Evolutionary conservation across 2,113 vertebrate species (phyloP), one percentile per base, ranked within the genome.

Genomic region (Tringa solitaria): DNA sequence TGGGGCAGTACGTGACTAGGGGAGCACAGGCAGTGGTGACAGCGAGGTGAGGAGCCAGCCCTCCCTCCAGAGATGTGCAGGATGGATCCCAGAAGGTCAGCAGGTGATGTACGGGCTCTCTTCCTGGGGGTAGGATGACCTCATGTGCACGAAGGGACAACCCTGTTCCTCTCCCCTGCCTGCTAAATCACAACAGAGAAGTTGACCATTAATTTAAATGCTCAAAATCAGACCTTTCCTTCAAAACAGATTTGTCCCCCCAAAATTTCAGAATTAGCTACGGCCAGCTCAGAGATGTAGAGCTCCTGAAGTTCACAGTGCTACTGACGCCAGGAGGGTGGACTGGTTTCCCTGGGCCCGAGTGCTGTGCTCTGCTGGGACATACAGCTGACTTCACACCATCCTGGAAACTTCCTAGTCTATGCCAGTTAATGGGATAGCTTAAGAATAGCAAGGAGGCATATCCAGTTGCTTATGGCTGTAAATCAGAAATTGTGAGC

Each of bases 1-100:
- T 8, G 15, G 0, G 0, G 35, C 57, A 12, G 5, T 11, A 21
- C 0, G 0, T 5, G 14, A 14, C 14, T 1, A 0, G 12, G 63
- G 56, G 27, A 39, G 14, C 39, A 76, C 0, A 0, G 24, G 61
- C 67, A 64, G 75, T 5, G 37, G 41, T 45, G 63, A 37, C 61
- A 78, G 41, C 0, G 0, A 67, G 50, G n/a, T 1, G 0, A 37
- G 68, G 37, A 54, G 12, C 27, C 68, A 54, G 39, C 43, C 26
- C 19, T 35, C 13, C 32, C 57, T 24, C 43, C 10, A 1, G 41
- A 78, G 61, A 56, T 22, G 22, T 37, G 65, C 28, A 6, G 1
- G 0, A 8, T 24, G 70, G 26, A 26, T 27, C 67, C 61, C 61
- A 87, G 27, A 48, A 60, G 23, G 1, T 14, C 61, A 87, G 27